Evolutionary conservation across 2,888 invertebrate species (phyloP), one percentile per base, ranked within the genome.

Genomic region (Drosophila helvetica): DNA sequence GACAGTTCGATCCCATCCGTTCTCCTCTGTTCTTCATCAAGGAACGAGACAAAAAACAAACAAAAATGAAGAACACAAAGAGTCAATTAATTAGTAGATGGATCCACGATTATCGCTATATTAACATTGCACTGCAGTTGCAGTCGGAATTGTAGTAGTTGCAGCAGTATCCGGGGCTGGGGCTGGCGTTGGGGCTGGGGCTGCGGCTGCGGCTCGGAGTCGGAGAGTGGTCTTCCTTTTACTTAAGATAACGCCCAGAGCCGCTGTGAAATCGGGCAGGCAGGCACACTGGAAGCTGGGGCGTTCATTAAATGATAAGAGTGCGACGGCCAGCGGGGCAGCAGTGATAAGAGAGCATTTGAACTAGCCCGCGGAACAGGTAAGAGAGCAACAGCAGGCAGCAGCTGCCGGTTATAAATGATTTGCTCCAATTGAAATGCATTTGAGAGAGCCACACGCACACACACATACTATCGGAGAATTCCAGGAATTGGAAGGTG

Each of bases 51-150:
- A 19, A 47, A 30, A n/a, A 38, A 43, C n/a, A 46, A 46, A 22
- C 19, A 42, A 56, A 57, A 64, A 56, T 10, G 47, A 69, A 73
- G 78, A 88, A 91, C 91, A 91, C 90, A 90, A 91, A 91, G 91
- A 91, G 91, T 91, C 92, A 91, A 91, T 92, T 91, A 91, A 92
- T 91, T 91, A 92, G 91, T 89, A 91, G 92, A 92, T 91, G 88
- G 82, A 90, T 86, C 83, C 86, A 83, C 89, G 91, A 91, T 92
- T 91, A 90, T 90, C 85, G 89, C 89, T 86, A 82, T 89, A 89
- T 89, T 90, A 90, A 88, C 87, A 89, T 83, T 80, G 69, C 78
- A 61, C 58, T 52, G 65, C 59, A 58, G 54, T 45, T 62, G 47
- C 54, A 18, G 45, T 22, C 12, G 17, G n/a, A 38, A 15, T 38